Conservation (phyloP, 2,888 invertebrate genomes). For the Ecliptopera silaceata region DNA sequence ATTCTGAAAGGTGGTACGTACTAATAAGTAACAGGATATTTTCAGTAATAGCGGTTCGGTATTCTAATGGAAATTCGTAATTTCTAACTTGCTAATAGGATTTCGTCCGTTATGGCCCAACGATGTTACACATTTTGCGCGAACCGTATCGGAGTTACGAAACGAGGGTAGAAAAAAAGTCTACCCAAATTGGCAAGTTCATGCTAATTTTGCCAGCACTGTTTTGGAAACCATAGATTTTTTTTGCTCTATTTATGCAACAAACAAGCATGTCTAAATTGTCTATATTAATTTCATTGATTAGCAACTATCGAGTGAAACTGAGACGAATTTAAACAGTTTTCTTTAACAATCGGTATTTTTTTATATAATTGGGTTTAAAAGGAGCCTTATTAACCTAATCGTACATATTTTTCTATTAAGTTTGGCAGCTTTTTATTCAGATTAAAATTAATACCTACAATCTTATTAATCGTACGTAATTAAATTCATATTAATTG, state of each 20-base stretch:
- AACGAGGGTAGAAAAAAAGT: conserved; percentile 62
- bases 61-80: conserved; percentile 40
- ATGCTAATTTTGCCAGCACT: conserved; percentile 67
- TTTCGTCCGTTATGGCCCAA: conserved; percentile 66
- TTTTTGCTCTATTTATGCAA: conserved; percentile 17
- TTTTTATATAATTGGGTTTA: too few relatives aligned
- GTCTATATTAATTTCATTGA: too few relatives aligned
- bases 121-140: conserved; percentile 72
- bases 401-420: too few relatives aligned
- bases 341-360: not conserved
- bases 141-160: conserved; percentile 72
- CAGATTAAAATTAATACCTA: too few relatives aligned
- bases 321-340: not conserved
- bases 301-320: conserved; percentile 3
- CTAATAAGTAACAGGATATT: conserved; percentile 33
- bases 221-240: conserved; percentile 47
- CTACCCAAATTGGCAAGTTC: conserved; percentile 61
- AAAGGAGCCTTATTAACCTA: too few relatives aligned
- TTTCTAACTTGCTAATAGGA: conserved; percentile 55
- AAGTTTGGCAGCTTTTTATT: too few relatives aligned
- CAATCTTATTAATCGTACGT: too few relatives aligned
- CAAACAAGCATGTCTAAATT: conserved; percentile 5
- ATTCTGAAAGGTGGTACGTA: conserved; percentile 5
- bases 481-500: too few relatives aligned
- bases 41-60: conserved; percentile 33